Evolutionary conservation across 2,888 invertebrate genomes (phyloP).

Genomic region (Lochmaea capreae): DNA sequence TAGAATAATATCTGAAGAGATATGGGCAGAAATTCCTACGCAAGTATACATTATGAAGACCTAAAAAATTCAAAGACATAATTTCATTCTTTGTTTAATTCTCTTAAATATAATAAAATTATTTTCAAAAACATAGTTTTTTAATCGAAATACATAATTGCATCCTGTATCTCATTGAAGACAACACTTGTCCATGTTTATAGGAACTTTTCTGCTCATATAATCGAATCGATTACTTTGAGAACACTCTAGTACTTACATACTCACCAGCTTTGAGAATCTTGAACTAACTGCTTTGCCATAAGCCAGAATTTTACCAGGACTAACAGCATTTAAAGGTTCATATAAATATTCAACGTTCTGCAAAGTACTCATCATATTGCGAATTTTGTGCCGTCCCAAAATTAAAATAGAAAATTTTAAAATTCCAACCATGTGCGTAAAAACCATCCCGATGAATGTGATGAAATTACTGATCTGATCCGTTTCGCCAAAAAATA

Average conservation of each 20-base stretch:
- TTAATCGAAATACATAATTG: too few relatives aligned
- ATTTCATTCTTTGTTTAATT: too few relatives aligned
- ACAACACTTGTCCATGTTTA: too few relatives aligned
- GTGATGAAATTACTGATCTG: conserved; percentile 40
- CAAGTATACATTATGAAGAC: conserved; percentile 44
- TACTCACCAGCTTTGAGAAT: conserved; percentile 34
- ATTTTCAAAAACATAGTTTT: too few relatives aligned
- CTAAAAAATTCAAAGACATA: conserved; percentile 21
- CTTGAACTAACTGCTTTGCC: conserved; percentile 33
- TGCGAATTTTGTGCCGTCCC: conserved; percentile 23
- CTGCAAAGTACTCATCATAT: conserved; percentile 34
- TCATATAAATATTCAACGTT: conserved; percentile 33
- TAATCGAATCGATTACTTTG: too few relatives aligned
- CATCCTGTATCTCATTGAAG: not conserved
- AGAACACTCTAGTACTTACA: too few relatives aligned
- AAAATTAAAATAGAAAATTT: conserved; percentile 47
- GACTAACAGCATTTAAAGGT: conserved; percentile 40
- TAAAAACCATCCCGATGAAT: conserved; percentile 49
- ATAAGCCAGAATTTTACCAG: conserved; percentile 34
- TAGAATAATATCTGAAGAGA: conserved; percentile 42
- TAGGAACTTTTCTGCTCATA: too few relatives aligned
- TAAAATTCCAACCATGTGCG: conserved; percentile 48
- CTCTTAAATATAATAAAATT: too few relatives aligned
- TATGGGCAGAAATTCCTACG: conserved; percentile 47
- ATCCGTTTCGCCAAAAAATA: conserved; percentile 33